Base-by-base conservation (phyloP, 1,140 invertebrate genomes). In the Lordiphosa stackelbergi region DNA sequence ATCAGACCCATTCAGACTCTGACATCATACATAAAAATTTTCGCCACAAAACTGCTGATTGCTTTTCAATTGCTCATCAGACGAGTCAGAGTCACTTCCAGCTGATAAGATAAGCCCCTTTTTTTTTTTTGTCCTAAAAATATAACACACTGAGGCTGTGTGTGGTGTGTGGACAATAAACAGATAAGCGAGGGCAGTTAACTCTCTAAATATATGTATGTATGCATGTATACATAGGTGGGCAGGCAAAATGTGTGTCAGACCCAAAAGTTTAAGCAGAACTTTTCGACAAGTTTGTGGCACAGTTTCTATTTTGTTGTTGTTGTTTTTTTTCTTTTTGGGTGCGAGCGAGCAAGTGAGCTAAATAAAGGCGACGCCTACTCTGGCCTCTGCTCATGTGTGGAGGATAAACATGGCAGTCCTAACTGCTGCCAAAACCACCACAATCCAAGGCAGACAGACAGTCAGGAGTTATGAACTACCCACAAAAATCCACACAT, bases 331-430 rank as follows among this genome's bases (percentile, higher is more conserved):
- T 6, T 24, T 24, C 51, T 37, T 54, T 58, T 53, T 40, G 49
- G 40, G 72, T 38, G 63, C 28, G 28, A 31, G 28, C 28, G 28
- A 31, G 28, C 28, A 31, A 31, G 28, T 31, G 28, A 31, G 28
- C 28, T 58, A 64, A 22, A 40, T 52, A 31, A 62, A 13, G 69
- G 65, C 41, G 56, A 78, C 75, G 75, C 70, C 73, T 73, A 74
- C 74, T 62, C 55, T 35, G 11, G 12, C 8, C 8, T 36, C 34
- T 52, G 47, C 37, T 52, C 58, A 48, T 59, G 54, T 63, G 60
- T 36, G 24, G 46, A 60, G 40, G 56, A 75, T 71, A 79, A 81
- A 75, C 55, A 79, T 79, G 74, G 74, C 74, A 81, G 74, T 70
- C 70, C 43, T 65, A 53, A 41, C 52, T 36, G 55, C 51, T 66